These are phyloP conservation scores for Nomada fabriciana DNA, from an alignment of 2,888 invertebrate species.

Conservation along the genomic window DNA sequence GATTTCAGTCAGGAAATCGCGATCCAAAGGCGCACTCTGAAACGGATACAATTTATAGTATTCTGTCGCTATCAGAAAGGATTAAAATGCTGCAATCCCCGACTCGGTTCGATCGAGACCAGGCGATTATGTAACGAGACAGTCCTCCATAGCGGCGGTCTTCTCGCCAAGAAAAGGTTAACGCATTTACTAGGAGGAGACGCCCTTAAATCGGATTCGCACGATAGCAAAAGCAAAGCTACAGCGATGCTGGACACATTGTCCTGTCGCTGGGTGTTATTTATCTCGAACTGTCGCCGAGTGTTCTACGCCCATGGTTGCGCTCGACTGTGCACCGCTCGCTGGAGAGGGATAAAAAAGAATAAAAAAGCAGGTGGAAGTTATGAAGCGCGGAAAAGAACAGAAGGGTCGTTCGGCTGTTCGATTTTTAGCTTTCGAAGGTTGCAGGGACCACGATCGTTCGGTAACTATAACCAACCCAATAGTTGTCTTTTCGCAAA, in stretches of 20 bases:
- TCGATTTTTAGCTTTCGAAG: conserved; percentile 15
- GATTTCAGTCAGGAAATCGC: not conserved
- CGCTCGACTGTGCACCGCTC: conserved; percentile 30
- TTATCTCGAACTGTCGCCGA: conserved; percentile 69
- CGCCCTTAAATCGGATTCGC: conserved; percentile 62
- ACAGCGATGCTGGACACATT: conserved; percentile 67
- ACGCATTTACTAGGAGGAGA: conserved; percentile 52
- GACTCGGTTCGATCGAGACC: conserved; percentile 24
- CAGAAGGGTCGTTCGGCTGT: conserved; percentile 23
- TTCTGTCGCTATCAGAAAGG: not conserved
- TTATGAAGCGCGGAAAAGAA: conserved; percentile 53
- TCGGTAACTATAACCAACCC: no score
- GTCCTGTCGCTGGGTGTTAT: conserved; percentile 71
- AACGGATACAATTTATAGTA: not conserved
- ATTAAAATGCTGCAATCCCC: conserved; percentile 1
- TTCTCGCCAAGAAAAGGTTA: conserved; percentile 53
- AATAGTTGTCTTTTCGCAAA: no score
- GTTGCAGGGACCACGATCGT: no score
- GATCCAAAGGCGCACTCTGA: not conserved
- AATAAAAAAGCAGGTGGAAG: conserved; percentile 39
- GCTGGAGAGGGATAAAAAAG: conserved; percentile 23
- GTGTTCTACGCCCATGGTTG: conserved; percentile 62
- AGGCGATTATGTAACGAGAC: conserved; percentile 55
- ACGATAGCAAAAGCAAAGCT: conserved; percentile 59
- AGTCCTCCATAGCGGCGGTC: conserved; percentile 5